Conservation (phyloP, 2,888 invertebrate species). For the Eupithecia dodoneata region DNA sequence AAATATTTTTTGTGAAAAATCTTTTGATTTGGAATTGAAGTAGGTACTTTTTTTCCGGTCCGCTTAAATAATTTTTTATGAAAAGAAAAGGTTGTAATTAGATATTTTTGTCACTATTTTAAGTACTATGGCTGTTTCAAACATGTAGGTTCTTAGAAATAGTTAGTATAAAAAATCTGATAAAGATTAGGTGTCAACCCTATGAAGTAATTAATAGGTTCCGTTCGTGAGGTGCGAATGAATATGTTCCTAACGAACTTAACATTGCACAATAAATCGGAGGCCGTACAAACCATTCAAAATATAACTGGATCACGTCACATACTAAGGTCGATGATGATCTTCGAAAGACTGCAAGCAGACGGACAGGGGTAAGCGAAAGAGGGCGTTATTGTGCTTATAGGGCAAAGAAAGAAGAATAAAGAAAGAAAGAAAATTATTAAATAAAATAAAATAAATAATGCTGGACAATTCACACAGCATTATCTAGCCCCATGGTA, state of each 20-base stretch:
- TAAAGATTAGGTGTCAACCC: constrained; percentile 20
- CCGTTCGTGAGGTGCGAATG: constrained; percentile 30
- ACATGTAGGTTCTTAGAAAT: too few relatives aligned
- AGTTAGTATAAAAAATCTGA: not conserved
- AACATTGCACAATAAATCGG: constrained; percentile 23
- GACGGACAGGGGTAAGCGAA: not conserved
- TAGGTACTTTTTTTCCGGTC: not conserved
- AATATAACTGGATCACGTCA: not conserved
- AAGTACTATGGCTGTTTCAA: not conserved
- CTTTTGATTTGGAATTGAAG: not conserved
- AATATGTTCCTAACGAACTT: constrained; percentile 24
- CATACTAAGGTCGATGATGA: not conserved
- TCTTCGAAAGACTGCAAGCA: not conserved
- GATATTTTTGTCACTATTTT: too few relatives aligned
- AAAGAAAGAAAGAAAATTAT: too few relatives aligned
- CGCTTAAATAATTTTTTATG: too few relatives aligned
- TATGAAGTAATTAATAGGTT: constrained; percentile 25
- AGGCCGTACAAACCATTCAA: constrained; percentile 1
- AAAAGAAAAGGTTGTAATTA: too few relatives aligned
- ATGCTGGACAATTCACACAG: too few relatives aligned
- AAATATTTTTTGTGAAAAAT: not conserved
- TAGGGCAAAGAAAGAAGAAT: too few relatives aligned
- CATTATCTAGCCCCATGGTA: too few relatives aligned
- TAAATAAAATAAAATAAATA: too few relatives aligned
- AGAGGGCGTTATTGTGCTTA: too few relatives aligned